Percentiles rank a stretch among this genome's conserved stretches.
These are phyloP conservation scores for Alces alces DNA, from an alignment of 2,113 vertebrate genomes.

Conservation along the genomic window DNA sequence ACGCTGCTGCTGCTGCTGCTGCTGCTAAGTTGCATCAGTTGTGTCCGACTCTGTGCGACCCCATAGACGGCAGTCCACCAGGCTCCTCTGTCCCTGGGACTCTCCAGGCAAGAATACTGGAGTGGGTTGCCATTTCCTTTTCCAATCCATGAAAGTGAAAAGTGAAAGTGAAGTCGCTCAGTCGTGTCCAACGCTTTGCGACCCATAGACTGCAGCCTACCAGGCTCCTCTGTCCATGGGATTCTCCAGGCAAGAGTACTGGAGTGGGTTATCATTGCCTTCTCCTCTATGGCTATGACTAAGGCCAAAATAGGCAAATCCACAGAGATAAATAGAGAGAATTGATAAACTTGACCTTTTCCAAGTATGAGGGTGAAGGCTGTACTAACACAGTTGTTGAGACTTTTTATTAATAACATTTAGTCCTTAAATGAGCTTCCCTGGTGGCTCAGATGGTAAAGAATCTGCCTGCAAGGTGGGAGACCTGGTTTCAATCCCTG, in stretches of 20 bases:
- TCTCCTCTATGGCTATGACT: neutral
- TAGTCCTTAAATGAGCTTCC: neutral
- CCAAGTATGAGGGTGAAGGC: neutral
- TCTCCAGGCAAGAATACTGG: neutral
- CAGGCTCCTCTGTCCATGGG: neutral
- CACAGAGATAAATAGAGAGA: neutral
- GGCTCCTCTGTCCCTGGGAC: neutral
- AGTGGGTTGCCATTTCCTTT: neutral
- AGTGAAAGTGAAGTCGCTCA: neutral
- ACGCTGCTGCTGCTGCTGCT: neutral
- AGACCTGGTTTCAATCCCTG: neutral
- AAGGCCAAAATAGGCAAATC: neutral
- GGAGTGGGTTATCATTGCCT: neutral
- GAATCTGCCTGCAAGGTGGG: neutral
- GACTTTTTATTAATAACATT: neutral
- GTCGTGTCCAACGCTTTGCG: fast-evolving
- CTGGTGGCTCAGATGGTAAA: neutral
- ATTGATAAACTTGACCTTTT: neutral
- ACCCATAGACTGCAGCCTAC: neutral
- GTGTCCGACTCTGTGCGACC: fast-evolving
- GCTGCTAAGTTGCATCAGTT: neutral
- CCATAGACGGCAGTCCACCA: neutral
- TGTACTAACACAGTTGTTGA: neutral
- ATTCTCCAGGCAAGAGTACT: neutral
- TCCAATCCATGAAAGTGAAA: neutral